These are phyloP conservation scores for Yponomeuta cagnagella DNA, from an alignment of 2,888 invertebrate genomes.

Conservation along the genomic window DNA sequence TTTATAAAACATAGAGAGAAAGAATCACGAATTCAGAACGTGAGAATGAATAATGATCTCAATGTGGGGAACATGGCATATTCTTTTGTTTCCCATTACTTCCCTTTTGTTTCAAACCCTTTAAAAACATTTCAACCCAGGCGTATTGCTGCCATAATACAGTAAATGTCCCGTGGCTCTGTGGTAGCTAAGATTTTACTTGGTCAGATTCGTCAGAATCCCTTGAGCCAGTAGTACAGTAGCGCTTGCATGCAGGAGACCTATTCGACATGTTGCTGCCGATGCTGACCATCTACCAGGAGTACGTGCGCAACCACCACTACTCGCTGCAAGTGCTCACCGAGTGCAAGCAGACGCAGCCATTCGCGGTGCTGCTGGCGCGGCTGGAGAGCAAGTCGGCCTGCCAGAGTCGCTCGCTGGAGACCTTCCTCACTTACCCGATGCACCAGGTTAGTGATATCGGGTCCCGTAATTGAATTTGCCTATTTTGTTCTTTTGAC, in stretches of 20 bases:
- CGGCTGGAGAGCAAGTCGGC: slow-evolving; percentile 90
- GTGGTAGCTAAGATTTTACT: too few relatives aligned
- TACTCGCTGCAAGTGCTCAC: slow-evolving; percentile 94
- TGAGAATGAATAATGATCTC: too few relatives aligned
- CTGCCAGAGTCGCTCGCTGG: slow-evolving; percentile 89
- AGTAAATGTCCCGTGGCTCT: too few relatives aligned
- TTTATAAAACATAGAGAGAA: too few relatives aligned
- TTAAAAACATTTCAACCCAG: too few relatives aligned
- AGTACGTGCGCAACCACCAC: slow-evolving; percentile 95
- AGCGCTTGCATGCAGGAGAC: slow-evolving; percentile 75
- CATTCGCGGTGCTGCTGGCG: slow-evolving; percentile 85
- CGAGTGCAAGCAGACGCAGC: slow-evolving; percentile 90
- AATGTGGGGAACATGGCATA: too few relatives aligned
- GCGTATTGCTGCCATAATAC: too few relatives aligned
- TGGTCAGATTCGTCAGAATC: too few relatives aligned
- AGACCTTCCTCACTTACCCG: slow-evolving; percentile 93
- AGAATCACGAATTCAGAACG: too few relatives aligned
- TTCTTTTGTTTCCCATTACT: too few relatives aligned
- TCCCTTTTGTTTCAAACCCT: too few relatives aligned
- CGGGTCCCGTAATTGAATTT: background rate
- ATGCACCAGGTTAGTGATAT: slow-evolving; percentile 87
- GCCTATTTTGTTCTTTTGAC: background rate
- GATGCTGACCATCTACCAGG: slow-evolving; percentile 96
- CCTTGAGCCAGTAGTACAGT: too few relatives aligned
- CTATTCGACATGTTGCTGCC: slow-evolving; percentile 95